These are phyloP conservation scores for Epizoanthus rinbou DNA, from an alignment of 92 coral and sea anemone genomes.

Conservation along the genomic window DNA sequence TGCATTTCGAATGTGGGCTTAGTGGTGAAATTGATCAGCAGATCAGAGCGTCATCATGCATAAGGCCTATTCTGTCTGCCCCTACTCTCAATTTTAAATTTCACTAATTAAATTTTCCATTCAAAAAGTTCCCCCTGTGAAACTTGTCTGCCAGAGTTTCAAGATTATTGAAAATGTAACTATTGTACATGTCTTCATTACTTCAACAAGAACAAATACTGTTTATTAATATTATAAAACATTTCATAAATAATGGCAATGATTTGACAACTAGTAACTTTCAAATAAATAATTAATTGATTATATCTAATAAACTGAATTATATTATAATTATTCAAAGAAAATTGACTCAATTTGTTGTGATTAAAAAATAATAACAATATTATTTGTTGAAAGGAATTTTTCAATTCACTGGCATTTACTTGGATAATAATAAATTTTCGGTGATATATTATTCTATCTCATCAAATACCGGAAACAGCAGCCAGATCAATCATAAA, in stretches of 20 bases:
- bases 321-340: background rate
- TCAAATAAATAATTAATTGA: background rate
- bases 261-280: conserved; percentile 8
- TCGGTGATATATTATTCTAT: background rate
- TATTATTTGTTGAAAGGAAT: background rate
- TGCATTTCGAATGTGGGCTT: too few species aligned
- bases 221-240: background rate
- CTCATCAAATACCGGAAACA: conserved; percentile 6
- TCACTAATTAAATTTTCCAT: background rate
- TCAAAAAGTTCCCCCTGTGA: background rate
- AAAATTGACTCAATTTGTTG: background rate
- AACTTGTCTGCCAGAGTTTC: background rate
- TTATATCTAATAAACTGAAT: conserved; percentile 9
- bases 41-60: too few species aligned
- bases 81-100: background rate
- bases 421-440: too few species aligned
- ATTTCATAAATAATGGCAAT: background rate
- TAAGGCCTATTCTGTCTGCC: background rate
- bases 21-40: too few species aligned
- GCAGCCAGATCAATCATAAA: conserved; percentile 11
- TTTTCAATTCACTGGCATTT: too few species aligned
- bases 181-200: background rate
- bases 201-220: conserved; percentile 4
- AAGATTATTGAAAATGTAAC: background rate
- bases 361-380: background rate